Evolutionary conservation across 2,797 vertebrate species (phyloP), one percentile per base, ranked within the genome.

Genomic region (Galago senegalensis): DNA sequence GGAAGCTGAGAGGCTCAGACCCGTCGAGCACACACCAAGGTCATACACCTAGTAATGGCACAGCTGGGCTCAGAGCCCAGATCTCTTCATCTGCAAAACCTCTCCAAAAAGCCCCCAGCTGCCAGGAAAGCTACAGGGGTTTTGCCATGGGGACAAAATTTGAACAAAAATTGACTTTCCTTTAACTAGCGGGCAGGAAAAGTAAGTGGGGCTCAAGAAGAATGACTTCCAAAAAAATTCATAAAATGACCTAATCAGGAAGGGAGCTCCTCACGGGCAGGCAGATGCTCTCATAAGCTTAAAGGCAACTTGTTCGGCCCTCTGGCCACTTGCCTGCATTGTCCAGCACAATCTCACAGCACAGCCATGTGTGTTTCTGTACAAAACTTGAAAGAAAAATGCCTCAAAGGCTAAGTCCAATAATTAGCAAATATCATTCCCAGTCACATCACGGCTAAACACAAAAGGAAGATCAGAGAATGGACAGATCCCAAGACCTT

Each of bases 141-240:
- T 85, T 79, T 88, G 37, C 49, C 23, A 27, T 13, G 8, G 13
- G 31, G 89, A 86, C 37, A 87, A 83, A 65, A 73, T 34, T 4
- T 21, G 56, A 82, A 61, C 10, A 69, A 12, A 56, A 61, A 23
- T 13, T 18, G 37, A 49, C 87, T 84, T 87, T 86, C 34, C 63
- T 86, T 72, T 87, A 60, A 82, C 18, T 37, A 70, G 82, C 8
- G 11, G 86, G 61, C 87, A 94, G 84, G 40, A 88, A 88, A 72
- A 77, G 8, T 23, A 85, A 60, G 63, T 8, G 46, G n/a, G 75
- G 49, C 10, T 90, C 63, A 27, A 77, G 87, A 80, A 94, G 73
- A 90, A 61, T 0, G 27, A 70, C 61, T 65, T 67, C 82, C 3
- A 67, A 76, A 70, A 40, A 61, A 80, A 25, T 13, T 16, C 67